Evolutionary conservation across 1,140 invertebrate species (phyloP).

Genomic region (Caenorhabditis remanei): DNA sequence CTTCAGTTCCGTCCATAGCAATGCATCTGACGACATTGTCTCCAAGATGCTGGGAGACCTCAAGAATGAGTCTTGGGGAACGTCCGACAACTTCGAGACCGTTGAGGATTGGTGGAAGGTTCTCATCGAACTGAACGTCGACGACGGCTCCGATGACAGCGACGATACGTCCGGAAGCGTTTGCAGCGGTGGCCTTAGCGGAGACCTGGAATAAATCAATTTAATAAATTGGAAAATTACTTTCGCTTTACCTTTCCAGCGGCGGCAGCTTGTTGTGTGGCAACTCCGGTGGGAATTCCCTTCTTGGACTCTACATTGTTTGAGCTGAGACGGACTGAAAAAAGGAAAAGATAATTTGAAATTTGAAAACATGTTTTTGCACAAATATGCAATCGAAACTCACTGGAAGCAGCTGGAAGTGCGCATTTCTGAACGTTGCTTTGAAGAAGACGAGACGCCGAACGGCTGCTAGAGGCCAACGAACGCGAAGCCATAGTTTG

Average conservation of each 20-base stretch:
- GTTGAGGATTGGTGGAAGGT: constrained; percentile 95
- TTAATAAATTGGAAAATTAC: neutral
- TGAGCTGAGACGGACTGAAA: constrained; percentile 65
- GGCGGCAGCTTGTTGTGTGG: constrained; percentile 67
- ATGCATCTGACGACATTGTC: constrained; percentile 96
- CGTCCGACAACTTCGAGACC: constrained; percentile 92
- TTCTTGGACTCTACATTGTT: constrained; percentile 63
- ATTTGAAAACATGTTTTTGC: constrained; percentile 25
- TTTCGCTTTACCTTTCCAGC: constrained; percentile 51
- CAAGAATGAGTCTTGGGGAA: constrained; percentile 84
- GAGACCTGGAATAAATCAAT: constrained; percentile 54
- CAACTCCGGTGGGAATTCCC: constrained; percentile 70
- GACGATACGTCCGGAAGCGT: constrained; percentile 81
- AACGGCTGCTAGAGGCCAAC: constrained; percentile 66
- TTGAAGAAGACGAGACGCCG: constrained; percentile 67
- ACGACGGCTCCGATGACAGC: constrained; percentile 99
- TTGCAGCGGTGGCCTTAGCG: constrained; percentile 67
- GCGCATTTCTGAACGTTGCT: constrained; percentile 66
- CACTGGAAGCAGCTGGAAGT: constrained; percentile 63
- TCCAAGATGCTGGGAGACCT: constrained; percentile 90
- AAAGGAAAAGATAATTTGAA: constrained; percentile 19
- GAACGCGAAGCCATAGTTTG: constrained; percentile 69
- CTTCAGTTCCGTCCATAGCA: constrained; percentile 99
- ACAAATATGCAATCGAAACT: constrained; percentile 40
- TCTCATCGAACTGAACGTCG: constrained; percentile 97